Percentiles rank a stretch among this genome's conserved stretches.
phyloP scores from a whole-genome alignment of 2,797 vertebrate species.

The Amblyopsis hoosieri region DNA sequence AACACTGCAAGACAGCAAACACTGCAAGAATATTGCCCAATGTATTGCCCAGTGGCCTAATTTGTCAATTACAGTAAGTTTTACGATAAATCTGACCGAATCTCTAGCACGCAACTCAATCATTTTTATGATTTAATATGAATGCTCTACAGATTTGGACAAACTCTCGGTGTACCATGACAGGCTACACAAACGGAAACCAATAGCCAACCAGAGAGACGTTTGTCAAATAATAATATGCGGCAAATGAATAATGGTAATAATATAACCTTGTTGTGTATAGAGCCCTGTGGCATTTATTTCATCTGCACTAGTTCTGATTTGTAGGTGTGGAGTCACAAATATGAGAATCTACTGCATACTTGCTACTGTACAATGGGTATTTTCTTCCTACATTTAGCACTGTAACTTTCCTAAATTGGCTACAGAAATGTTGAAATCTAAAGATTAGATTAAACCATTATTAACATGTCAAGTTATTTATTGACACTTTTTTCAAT shows the following conservation, averaged over 20 bases:
- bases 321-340: not conserved
- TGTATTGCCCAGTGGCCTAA: not conserved
- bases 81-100: not conserved
- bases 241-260: constrained; percentile 1
- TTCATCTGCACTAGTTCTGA: not conserved
- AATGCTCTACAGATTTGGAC: not conserved
- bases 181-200: not conserved
- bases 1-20: not conserved
- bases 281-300: not conserved
- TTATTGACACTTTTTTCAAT: too few relatives aligned
- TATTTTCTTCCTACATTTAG: too few relatives aligned
- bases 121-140: too few relatives aligned
- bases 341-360: too few relatives aligned
- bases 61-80: not conserved
- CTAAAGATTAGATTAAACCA: too few relatives aligned
- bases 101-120: not conserved
- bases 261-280: constrained; percentile 3
- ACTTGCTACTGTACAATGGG: too few relatives aligned
- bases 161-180: not conserved
- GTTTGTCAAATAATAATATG: not conserved
- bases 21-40: not conserved
- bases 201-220: not conserved
- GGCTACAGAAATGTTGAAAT: too few relatives aligned
- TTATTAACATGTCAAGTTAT: too few relatives aligned
- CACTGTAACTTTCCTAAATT: too few relatives aligned